Conservation (phyloP, 2,113 vertebrate species). For the Catharus bicknelli region DNA sequence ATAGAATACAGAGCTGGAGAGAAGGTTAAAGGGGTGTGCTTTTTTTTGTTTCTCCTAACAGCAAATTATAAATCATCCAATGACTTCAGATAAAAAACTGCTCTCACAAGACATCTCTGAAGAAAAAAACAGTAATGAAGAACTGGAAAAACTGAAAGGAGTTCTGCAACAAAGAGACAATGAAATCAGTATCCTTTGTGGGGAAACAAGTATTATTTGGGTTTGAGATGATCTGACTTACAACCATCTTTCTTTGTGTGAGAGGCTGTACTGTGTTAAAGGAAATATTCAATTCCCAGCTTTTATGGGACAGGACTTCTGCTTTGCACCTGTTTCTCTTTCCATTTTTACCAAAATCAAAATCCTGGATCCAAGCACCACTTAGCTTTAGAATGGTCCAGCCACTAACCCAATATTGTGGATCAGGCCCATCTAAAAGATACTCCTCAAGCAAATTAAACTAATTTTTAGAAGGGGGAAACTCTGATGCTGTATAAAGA, state of each 20-base stretch:
- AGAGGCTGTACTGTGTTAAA: not conserved
- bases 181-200: conserved; percentile 95
- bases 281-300: not conserved
- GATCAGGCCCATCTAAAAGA: not conserved
- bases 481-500: not conserved
- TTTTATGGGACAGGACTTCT: not conserved
- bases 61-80: conserved; percentile 71
- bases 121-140: conserved; percentile 27
- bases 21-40: not conserved
- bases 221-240: not conserved
- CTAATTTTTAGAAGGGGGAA: not conserved
- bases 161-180: conserved; percentile 87
- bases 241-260: not conserved
- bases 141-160: conserved; percentile 79
- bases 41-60: conserved; percentile 42
- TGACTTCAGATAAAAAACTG: not conserved
- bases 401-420: not conserved
- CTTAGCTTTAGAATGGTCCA: not conserved
- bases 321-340: not conserved
- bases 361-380: not conserved
- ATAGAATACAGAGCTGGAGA: not conserved
- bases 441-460: not conserved
- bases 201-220: not conserved
- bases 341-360: not conserved
- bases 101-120: not conserved